A percentile compares a stretch with the other conserved stretches of the same genome.
These are phyloP conservation scores for Bursaphelenchus mucronatus DNA, from an alignment of 1,140 invertebrate species.

Conservation along the genomic window DNA sequence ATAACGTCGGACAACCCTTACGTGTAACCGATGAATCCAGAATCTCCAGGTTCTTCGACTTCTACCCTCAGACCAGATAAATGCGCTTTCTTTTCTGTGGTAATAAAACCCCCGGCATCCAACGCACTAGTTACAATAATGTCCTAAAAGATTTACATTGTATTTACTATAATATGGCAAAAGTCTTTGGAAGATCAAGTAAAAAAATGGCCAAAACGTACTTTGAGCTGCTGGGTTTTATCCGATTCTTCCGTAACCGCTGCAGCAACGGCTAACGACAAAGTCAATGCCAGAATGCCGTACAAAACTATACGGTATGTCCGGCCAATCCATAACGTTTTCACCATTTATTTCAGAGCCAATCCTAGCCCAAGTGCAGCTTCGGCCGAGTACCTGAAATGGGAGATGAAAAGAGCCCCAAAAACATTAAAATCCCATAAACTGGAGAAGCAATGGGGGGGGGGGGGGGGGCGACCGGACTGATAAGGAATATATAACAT, in stretches of 20 bases:
- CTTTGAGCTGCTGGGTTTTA: slow-evolving; percentile 7
- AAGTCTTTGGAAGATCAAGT: neutral
- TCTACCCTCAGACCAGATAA: slow-evolving; percentile 49
- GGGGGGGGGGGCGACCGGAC: no score
- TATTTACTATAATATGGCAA: no score
- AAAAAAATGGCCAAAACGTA: neutral
- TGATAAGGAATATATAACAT: no score
- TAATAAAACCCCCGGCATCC: slow-evolving; percentile 48
- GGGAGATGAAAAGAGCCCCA: no score
- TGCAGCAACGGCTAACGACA: neutral
- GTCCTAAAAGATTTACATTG: slow-evolving; percentile 13
- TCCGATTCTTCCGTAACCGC: slow-evolving; percentile 8
- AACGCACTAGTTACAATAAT: slow-evolving; percentile 39
- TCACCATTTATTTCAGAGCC: no score
- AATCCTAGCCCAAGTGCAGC: no score
- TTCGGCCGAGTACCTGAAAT: no score
- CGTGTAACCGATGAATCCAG: slow-evolving; percentile 53
- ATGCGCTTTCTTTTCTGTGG: slow-evolving; percentile 46
- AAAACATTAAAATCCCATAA: no score
- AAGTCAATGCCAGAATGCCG: no score
- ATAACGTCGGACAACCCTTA: slow-evolving; percentile 9
- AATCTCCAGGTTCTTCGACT: slow-evolving; percentile 44
- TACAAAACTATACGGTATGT: no score
- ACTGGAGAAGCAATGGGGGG: no score
- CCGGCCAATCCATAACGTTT: no score